phyloP scores from a whole-genome alignment of 2,113 vertebrate species.

The Sakesphorus luctuosus region DNA sequence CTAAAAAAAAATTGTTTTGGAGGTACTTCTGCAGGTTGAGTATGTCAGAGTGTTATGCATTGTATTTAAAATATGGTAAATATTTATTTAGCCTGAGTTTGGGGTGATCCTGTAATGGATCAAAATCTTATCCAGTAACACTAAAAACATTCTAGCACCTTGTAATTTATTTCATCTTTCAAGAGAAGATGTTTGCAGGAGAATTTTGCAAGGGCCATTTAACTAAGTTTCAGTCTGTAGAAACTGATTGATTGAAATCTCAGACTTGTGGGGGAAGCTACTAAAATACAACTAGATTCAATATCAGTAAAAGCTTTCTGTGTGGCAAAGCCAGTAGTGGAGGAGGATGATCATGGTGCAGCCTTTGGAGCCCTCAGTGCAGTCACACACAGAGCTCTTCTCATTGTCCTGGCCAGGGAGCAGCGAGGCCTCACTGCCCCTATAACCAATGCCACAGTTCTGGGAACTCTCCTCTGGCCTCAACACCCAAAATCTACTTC shows the following conservation, averaged over 20 bases:
- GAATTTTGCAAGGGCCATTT: neutral
- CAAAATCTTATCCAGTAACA: neutral
- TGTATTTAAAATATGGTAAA: neutral
- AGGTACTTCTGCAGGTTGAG: neutral
- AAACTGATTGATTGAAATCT: neutral
- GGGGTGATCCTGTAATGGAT: neutral
- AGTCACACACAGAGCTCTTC: neutral
- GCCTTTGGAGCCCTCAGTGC: neutral
- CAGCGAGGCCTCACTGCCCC: neutral
- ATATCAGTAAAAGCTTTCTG: neutral
- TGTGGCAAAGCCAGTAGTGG: neutral
- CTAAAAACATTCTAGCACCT: neutral
- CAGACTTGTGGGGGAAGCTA: neutral
- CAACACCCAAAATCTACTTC: neutral
- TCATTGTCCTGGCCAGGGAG: neutral
- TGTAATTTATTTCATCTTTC: neutral
- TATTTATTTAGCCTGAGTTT: neutral
- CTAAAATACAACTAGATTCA: neutral
- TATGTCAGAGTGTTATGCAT: neutral
- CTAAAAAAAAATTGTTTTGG: neutral
- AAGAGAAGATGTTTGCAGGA: neutral
- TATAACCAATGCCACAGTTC: neutral
- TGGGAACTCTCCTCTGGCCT: neutral
- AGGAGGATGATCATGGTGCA: neutral
- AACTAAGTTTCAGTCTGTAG: neutral